phyloP scores from a whole-genome alignment of 2,797 vertebrate genomes.

The Luscinia luscinia region DNA sequence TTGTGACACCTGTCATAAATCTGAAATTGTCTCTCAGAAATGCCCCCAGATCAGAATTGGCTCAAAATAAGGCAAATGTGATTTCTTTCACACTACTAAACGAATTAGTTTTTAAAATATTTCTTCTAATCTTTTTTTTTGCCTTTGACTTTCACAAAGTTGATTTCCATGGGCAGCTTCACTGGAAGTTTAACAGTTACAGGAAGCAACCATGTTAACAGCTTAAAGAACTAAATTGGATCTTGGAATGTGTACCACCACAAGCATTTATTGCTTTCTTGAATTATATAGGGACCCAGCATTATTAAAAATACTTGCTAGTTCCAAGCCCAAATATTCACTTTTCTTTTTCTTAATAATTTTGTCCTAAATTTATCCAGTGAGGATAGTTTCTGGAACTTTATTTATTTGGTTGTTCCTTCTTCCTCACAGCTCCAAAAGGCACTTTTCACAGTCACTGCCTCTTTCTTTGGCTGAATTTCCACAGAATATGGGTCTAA shows the following conservation, averaged over 20 bases:
- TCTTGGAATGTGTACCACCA: not conserved
- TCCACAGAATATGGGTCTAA: slow-evolving; percentile 16
- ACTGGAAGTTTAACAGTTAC: not conserved
- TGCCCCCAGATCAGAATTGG: not conserved
- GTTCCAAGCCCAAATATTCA: not conserved
- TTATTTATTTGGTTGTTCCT: not conserved
- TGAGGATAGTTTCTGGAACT: not conserved
- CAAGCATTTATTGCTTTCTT: not conserved
- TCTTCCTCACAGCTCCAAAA: slow-evolving; percentile 20
- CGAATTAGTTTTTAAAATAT: not conserved
- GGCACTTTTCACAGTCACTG: not conserved
- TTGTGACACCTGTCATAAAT: not conserved
- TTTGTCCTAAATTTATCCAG: not conserved
- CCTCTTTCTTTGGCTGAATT: slow-evolving; percentile 7
- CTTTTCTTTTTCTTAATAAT: not conserved
- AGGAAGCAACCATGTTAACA: not conserved
- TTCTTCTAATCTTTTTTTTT: not conserved
- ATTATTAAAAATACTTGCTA: not conserved
- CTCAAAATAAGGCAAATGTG: not conserved
- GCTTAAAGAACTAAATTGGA: not conserved
- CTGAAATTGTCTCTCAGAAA: not conserved
- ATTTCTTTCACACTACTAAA: not conserved
- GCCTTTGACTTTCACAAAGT: not conserved
- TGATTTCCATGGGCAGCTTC: not conserved
- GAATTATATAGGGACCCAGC: not conserved